Base-by-base conservation (phyloP, 2,888 invertebrate genomes). In the Troides aeacus region DNA sequence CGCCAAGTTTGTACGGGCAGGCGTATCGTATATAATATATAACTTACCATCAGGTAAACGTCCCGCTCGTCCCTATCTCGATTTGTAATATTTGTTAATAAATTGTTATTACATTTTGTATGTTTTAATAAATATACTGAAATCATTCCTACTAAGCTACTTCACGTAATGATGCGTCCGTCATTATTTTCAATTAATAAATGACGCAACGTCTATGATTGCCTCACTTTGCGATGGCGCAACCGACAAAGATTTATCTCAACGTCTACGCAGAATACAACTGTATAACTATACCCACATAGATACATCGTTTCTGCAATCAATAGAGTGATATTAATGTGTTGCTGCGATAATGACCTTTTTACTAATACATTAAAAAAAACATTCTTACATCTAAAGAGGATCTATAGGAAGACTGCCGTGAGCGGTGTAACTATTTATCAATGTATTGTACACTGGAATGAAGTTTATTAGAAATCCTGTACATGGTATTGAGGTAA, bases 121-220 rank as follows among this genome's bases (percentile, higher is more conserved):
- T 30, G 30, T 30, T 30, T 30, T 30, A 5, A 30, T 30, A 30
- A 30, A 30, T 30, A 30, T 57, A 57, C 6, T 57, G 21, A 59
- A 59, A 23, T 58, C n/a, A 21, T 23, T 58, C 4, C 30, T 30
- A 30, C 58, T 15, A 53, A 53, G n/a, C 59, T 23, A 15, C 59
- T 23, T 30, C 58, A 23, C 12, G 17, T 30, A 58, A 17, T 68
- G 42, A 68, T 62, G 30, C 30, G 36, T 64, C 64, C 59, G 60
- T 64, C 64, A 53, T 64, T 63, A 68, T 63, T 64, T 30, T 59
- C 53, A 68, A 68, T 68, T 68, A 64, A 68, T 63, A 68, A 50
- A 17, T 59, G 53, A 68, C 64, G 53, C 46, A 64, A 64, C 59
- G 60, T 21, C 30, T 39, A 50, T 59, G 50, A 68, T 68, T 64